Conservation (phyloP, 2,113 vertebrate species). For the Pao palembangensis region DNA sequence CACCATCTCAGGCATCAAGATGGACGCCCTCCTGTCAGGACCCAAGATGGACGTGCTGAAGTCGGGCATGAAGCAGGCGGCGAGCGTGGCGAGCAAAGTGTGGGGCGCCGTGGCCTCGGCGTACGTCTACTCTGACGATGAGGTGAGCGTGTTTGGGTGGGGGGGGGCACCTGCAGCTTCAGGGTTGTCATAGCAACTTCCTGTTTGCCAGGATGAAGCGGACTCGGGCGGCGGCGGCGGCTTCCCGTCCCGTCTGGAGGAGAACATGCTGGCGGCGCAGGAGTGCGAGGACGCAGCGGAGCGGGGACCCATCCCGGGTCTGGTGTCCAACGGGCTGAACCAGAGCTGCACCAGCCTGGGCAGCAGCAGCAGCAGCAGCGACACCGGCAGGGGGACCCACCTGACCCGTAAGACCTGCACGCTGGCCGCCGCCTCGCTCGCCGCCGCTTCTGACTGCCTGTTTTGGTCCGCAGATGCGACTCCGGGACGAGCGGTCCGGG, state of each 20-base stretch:
- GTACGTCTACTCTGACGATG: conserved; percentile 90
- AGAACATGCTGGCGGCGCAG: conserved; percentile 70
- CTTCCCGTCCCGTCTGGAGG: conserved; percentile 85
- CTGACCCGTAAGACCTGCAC: conserved; percentile 46
- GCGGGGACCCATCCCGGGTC: conserved; percentile 66
- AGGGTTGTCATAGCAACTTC: neutral
- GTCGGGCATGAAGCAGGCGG: conserved; percentile 93
- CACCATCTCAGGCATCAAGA: conserved; percentile 87
- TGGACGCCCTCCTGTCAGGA: conserved; percentile 89
- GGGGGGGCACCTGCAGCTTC: neutral
- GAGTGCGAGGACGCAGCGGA: conserved; percentile 68
- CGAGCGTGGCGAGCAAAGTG: conserved; percentile 91
- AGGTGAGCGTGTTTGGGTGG: conserved; percentile 69
- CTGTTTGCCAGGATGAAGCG: conserved; percentile 79
- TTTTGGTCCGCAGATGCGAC: conserved; percentile 50
- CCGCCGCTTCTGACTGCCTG: neutral
- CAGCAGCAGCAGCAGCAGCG: conserved; percentile 89
- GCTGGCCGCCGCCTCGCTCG: neutral
- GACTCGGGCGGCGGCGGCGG: conserved; percentile 71
- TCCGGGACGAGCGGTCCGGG: conserved; percentile 73
- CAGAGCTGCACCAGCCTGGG: conserved; percentile 91
- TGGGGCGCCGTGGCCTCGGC: conserved; percentile 90
- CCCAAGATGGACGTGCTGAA: conserved; percentile 94
- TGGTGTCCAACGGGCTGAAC: conserved; percentile 83
- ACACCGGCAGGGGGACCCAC: conserved; percentile 75